Percentiles rank a stretch among this genome's conserved stretches.
phyloP scores from a whole-genome alignment of 2,113 vertebrate genomes.

The Aegithalos caudatus region DNA sequence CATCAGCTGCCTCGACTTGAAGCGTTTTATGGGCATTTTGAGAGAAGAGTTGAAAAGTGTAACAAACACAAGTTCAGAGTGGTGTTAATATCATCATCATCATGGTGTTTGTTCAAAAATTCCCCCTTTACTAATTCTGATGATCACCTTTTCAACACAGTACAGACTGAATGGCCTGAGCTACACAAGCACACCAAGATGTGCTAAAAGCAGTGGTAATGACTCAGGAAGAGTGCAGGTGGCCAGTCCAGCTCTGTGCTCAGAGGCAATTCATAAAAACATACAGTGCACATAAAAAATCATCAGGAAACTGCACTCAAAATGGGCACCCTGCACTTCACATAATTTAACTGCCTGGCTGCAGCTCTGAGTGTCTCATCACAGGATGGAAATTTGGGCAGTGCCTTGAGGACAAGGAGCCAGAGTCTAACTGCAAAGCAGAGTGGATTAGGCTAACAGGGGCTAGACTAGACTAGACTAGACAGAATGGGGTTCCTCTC shows the following conservation, averaged over 20 bases:
- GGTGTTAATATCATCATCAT: neutral
- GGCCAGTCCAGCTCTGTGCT: neutral
- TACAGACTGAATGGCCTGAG: neutral
- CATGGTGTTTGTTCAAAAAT: neutral
- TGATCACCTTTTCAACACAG: neutral
- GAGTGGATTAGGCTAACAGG: neutral
- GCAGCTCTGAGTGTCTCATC: neutral
- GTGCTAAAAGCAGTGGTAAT: neutral
- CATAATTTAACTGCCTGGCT: fast-evolving
- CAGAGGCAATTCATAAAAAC: neutral
- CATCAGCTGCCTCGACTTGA: neutral
- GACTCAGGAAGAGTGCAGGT: neutral
- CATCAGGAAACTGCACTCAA: neutral
- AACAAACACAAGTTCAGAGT: neutral
- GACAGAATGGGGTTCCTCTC: slow-evolving; percentile 5
- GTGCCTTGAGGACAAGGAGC: neutral
- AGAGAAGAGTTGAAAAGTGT: neutral
- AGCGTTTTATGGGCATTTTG: neutral
- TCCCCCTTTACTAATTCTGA: neutral
- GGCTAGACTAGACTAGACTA: neutral
- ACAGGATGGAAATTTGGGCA: neutral
- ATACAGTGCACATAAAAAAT: neutral
- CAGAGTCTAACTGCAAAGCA: neutral
- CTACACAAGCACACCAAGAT: too few species aligned
- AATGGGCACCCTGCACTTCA: neutral